These are phyloP conservation scores for Drosophila peninsularis DNA, from an alignment of 2,888 invertebrate genomes.

Conservation along the genomic window DNA sequence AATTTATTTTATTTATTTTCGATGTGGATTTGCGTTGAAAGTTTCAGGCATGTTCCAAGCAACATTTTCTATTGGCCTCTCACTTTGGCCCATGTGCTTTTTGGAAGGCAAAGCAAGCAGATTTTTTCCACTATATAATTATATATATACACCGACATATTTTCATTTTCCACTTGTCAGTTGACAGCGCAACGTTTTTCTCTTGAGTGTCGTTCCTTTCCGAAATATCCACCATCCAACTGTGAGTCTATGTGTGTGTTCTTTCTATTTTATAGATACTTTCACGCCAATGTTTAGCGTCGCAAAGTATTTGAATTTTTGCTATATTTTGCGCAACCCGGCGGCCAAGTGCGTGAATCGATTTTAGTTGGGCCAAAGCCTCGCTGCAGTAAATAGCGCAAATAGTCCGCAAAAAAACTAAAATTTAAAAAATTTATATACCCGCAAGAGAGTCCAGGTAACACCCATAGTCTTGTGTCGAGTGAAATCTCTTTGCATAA, in stretches of 20 bases:
- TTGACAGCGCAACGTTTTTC: constrained; percentile 43
- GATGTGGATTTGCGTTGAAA: constrained; percentile 54
- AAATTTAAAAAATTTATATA: background rate
- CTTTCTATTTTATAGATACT: constrained; percentile 42
- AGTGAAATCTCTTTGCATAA: constrained; percentile 37
- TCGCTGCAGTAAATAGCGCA: constrained; percentile 76
- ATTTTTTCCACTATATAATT: constrained; percentile 4
- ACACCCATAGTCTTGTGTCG: constrained; percentile 19
- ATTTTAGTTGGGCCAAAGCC: constrained; percentile 81
- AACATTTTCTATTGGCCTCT: constrained; percentile 51
- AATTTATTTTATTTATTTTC: constrained; percentile 79
- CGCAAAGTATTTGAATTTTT: constrained; percentile 43
- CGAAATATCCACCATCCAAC: constrained; percentile 11
- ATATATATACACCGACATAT: constrained; percentile 19
- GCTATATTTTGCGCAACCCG: constrained; percentile 66
- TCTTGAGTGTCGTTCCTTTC: constrained; percentile 47
- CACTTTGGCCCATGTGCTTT: constrained; percentile 50
- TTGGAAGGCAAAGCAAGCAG: constrained; percentile 11
- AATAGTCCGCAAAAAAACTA: constrained; percentile 44
- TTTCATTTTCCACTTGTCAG: constrained; percentile 48
- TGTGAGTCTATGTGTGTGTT: constrained; percentile 10
- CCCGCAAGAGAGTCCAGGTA: constrained; percentile 32
- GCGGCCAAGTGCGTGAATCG: constrained; percentile 59
- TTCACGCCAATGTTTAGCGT: constrained; percentile 51
- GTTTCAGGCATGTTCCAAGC: constrained; percentile 48